Evolutionary conservation across 2,797 vertebrate species (phyloP).

Genomic region (Zenarchopterus dispar): DNA sequence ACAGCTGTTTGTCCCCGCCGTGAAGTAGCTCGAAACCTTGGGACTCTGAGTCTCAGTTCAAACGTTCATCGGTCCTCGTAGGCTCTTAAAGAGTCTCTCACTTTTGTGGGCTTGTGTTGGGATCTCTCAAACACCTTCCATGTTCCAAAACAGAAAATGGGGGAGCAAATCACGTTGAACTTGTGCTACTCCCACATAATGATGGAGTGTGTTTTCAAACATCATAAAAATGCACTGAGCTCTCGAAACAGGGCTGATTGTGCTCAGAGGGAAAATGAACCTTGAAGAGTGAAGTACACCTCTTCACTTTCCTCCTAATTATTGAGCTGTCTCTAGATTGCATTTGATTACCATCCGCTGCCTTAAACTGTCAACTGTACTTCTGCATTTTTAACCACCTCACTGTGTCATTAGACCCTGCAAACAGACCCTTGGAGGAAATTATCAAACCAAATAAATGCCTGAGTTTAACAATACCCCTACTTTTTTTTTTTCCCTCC

Average conservation of each 20-base stretch:
- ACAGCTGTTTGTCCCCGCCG: slow-evolving; percentile 26
- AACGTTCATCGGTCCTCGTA: slow-evolving; percentile 43
- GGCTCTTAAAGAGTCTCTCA: slow-evolving; percentile 31
- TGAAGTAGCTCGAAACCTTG: slow-evolving; percentile 46
- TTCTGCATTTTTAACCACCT: background rate
- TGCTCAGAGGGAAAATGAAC: slow-evolving; percentile 61
- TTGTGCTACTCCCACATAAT: slow-evolving; percentile 69
- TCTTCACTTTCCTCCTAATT: slow-evolving; percentile 42
- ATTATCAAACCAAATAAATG: slow-evolving; percentile 5
- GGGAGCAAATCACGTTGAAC: slow-evolving; percentile 56
- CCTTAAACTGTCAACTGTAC: slow-evolving; percentile 22
- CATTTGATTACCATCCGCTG: slow-evolving; percentile 27
- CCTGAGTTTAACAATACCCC: background rate
- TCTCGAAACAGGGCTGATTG: slow-evolving; percentile 56
- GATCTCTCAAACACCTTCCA: slow-evolving; percentile 47
- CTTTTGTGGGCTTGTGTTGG: slow-evolving; percentile 31
- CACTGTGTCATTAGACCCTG: background rate
- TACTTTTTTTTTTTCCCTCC: background rate
- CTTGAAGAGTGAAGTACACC: slow-evolving; percentile 45
- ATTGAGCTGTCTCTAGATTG: slow-evolving; percentile 30
- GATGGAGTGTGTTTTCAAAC: slow-evolving; percentile 67
- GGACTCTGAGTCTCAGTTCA: slow-evolving; percentile 24
- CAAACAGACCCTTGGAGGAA: background rate
- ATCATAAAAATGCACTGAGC: slow-evolving; percentile 59
- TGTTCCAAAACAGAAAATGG: slow-evolving; percentile 47